Conservation (phyloP, 1,140 invertebrate genomes). For the Matsumurasca onukii region DNA sequence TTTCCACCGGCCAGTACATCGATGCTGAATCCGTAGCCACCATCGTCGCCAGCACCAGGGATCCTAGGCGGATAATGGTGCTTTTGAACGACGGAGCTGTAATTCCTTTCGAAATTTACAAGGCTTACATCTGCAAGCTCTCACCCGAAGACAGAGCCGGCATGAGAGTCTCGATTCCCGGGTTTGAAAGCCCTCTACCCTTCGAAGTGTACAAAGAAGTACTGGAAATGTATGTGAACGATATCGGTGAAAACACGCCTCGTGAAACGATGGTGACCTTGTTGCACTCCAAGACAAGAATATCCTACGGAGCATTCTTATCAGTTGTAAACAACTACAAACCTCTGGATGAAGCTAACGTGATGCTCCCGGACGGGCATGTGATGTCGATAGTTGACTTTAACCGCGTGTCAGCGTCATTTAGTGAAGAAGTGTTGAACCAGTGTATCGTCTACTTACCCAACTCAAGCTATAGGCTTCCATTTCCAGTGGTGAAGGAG, state of each 20-base stretch:
- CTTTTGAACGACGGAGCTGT: not conserved
- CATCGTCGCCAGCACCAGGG: not conserved
- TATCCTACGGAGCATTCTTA: not conserved
- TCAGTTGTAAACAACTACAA: not conserved
- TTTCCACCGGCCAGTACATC: not conserved
- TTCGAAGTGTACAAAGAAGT: not conserved
- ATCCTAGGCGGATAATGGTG: not conserved
- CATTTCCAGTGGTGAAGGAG: not conserved
- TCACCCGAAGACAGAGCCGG: not conserved
- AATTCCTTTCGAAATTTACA: not conserved
- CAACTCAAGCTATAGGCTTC: not conserved
- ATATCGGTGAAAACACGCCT: not conserved
- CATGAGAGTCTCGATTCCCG: not conserved
- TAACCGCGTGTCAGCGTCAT: not conserved
- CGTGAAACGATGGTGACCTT: not conserved
- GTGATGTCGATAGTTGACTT: not conserved
- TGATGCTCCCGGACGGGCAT: not conserved
- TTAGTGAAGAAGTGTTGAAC: not conserved
- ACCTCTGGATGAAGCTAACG: not conserved
- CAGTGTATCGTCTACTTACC: slow-evolving; percentile 2
- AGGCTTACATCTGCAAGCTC: not conserved
- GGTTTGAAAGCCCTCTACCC: not conserved
- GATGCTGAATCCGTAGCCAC: not conserved
- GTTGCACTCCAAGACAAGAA: not conserved
- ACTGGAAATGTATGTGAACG: not conserved